These are phyloP conservation scores for Polyergus mexicanus DNA, from an alignment of 1,140 invertebrate species.

Conservation along the genomic window DNA sequence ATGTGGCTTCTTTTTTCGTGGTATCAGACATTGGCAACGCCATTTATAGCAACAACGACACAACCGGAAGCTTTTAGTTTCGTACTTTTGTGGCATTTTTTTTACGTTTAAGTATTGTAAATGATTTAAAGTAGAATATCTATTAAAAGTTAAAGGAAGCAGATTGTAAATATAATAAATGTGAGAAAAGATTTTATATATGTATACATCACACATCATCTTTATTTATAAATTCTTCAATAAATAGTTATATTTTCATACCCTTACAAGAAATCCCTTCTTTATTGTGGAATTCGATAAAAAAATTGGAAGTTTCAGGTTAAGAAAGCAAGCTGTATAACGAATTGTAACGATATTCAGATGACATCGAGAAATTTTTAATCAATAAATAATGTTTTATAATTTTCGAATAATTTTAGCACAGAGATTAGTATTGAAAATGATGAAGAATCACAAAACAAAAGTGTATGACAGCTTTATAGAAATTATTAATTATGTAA, in stretches of 20 bases:
- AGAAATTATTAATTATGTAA: not conserved
- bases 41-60: conserved; percentile 64
- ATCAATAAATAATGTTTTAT: not conserved
- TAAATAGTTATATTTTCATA: not conserved
- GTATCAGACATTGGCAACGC: conserved; percentile 62
- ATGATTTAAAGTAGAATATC: not conserved
- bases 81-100: conserved; percentile 37
- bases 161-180: not conserved
- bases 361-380: conserved; percentile 15
- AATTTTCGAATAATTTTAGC: not conserved
- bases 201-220: not conserved
- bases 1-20: conserved; percentile 42
- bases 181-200: not conserved
- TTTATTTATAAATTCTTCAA: not conserved
- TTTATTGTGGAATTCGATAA: not conserved
- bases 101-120: not conserved
- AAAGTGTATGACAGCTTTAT: not conserved
- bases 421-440: not conserved
- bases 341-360: conserved; percentile 25
- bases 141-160: not conserved
- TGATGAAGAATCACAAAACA: not conserved
- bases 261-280: not conserved
- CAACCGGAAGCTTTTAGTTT: conserved; percentile 11
- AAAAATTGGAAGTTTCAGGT: not conserved
- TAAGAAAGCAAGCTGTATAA: not conserved